phyloP scores from a whole-genome alignment of 2,888 invertebrate species.

The Allophyes oxyacanthae region DNA sequence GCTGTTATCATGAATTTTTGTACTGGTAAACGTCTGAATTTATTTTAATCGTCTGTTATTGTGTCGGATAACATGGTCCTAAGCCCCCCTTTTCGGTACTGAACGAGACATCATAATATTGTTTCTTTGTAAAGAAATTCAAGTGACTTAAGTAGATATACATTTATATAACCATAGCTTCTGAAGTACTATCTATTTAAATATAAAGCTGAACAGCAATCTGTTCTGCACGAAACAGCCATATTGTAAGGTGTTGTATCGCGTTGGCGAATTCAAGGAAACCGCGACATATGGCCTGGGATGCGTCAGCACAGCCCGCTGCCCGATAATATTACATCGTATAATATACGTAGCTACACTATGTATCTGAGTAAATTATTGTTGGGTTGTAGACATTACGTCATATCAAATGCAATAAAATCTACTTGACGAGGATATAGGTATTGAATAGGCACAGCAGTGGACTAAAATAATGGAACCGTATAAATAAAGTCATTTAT shows the following conservation, averaged over 20 bases:
- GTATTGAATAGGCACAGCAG: conserved; percentile 15
- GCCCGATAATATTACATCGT: conserved; percentile 40
- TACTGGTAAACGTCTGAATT: too few relatives aligned
- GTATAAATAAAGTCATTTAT: background rate
- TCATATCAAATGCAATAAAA: conserved; percentile 19
- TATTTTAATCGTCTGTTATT: too few relatives aligned
- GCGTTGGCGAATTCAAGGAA: conserved; percentile 84
- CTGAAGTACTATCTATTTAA: conserved; percentile 26
- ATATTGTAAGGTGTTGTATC: conserved; percentile 55
- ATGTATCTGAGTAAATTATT: conserved; percentile 34
- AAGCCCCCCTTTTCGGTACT: background rate
- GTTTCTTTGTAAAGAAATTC: background rate
- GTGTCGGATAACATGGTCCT: too few relatives aligned
- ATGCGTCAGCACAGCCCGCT: conserved; percentile 70
- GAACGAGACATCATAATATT: background rate
- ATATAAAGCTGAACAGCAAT: conserved; percentile 33
- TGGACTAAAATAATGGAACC: background rate
- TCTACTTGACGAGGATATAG: conserved; percentile 18
- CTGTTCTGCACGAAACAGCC: conserved; percentile 48
- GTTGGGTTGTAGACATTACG: conserved; percentile 20
- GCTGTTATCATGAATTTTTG: too few relatives aligned
- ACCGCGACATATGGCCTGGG: conserved; percentile 81
- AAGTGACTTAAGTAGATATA: background rate
- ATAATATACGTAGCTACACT: conserved; percentile 8
- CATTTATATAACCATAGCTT: conserved; percentile 7